Conservation (phyloP, 2,797 vertebrate species). For the Channa striata region DNA sequence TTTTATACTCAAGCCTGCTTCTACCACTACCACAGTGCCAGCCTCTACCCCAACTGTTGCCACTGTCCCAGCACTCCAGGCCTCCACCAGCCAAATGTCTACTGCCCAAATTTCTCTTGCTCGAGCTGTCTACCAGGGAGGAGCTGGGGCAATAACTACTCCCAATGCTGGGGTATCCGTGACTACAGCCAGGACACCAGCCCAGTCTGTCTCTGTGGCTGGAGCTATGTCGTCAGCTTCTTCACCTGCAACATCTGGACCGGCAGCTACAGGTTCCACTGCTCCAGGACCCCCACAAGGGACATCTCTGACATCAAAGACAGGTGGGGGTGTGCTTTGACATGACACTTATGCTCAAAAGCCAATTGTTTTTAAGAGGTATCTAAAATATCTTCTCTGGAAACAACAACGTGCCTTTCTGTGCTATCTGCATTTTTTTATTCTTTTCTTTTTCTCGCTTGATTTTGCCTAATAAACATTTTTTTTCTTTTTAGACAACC, state of each 20-base stretch:
- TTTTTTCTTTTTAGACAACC: conserved; percentile 86
- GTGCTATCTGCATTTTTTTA: not conserved
- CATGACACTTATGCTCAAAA: too few species aligned
- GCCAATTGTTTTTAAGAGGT: too few species aligned
- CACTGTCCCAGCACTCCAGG: conserved; percentile 70
- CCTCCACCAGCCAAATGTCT: conserved; percentile 67
- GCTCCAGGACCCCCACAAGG: conserved; percentile 82
- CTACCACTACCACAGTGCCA: conserved; percentile 58
- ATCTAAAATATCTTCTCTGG: too few species aligned
- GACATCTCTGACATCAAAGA: conserved; percentile 84
- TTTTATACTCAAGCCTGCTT: conserved; percentile 80
- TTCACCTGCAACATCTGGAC: conserved; percentile 79
- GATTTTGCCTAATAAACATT: not conserved
- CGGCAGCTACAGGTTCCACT: conserved; percentile 84
- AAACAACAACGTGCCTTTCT: not conserved
- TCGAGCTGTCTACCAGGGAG: conserved; percentile 82
- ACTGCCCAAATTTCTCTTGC: conserved; percentile 77
- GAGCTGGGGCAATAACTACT: conserved; percentile 79
- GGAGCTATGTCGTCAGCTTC: conserved; percentile 83
- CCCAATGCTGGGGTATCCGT: conserved; percentile 83
- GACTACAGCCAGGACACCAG: conserved; percentile 80
- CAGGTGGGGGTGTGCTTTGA: conserved; percentile 68
- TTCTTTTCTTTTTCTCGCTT: not conserved
- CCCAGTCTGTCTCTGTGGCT: conserved; percentile 80
- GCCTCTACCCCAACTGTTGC: conserved; percentile 42